Evolutionary conservation across 2,888 invertebrate species (phyloP), one percentile per base, ranked within the genome.

Genomic region (Alviniconcha strummeri): DNA sequence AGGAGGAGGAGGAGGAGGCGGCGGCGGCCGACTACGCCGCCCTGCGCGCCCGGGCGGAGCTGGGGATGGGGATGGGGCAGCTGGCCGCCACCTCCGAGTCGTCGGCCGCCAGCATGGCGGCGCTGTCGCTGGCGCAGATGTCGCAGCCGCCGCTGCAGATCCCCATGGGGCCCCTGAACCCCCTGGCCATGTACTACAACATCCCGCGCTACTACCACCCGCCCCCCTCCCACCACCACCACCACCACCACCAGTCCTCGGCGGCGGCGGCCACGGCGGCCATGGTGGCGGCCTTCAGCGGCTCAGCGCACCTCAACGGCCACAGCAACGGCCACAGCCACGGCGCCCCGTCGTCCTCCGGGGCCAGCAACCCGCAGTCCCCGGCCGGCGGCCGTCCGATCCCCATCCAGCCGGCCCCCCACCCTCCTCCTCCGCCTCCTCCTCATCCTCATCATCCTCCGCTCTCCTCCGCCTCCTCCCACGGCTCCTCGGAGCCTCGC

Each of bases 161-260:
- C 84, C 91, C 92, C 52, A 91, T 91, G 86, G 88, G 91, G 74
- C 90, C 91, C 55, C 80, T 80, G n/a, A 71, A 67, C 56, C 91
- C 90, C 64, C 84, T 92, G 79, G 90, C 91, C 85, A 91, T 91
- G 90, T 90, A 90, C 85, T 91, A 91, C 84, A 91, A 90, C 75
- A 86, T 91, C 85, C 91, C 91, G 86, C 89, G 90, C 83, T 89
- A 90, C 83, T 90, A 90, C 74, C 90, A 91, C 85, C 86, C 89
- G 19, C 91, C 81, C 52, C 72, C 72, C 17, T 76, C 17, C 13
- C 60, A 77, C 77, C 81, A 69, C 54, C 80, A 11, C 9, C 52
- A 64, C 69, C 80, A 80, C 80, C 80, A 80, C 52, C 6, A n/a
- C 56, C 82, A 82, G 55, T n/a, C 74, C 8, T 82, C 82, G 9